Evolutionary conservation across 2,113 vertebrate genomes (phyloP).

Genomic region (Raja brachyura): DNA sequence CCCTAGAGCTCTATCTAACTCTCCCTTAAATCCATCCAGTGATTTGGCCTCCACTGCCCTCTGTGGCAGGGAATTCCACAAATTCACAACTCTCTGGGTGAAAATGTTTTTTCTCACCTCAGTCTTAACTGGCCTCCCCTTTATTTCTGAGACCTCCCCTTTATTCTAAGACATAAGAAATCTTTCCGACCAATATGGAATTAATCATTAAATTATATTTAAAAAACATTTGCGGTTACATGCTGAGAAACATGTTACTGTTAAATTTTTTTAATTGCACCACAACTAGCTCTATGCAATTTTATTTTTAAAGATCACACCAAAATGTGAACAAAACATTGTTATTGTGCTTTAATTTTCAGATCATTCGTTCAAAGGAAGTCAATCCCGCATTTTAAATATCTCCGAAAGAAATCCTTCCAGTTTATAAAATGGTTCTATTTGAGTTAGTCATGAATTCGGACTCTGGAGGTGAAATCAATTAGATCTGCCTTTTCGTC

Average conservation of each 20-base stretch:
- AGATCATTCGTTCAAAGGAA: background rate
- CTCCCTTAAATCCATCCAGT: no score
- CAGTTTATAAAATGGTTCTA: background rate
- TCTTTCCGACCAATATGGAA: background rate
- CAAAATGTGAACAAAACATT: background rate
- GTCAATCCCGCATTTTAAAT: background rate
- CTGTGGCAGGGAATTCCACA: no score
- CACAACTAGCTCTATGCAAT: constrained; percentile 53
- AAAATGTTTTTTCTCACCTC: no score
- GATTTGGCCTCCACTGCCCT: no score
- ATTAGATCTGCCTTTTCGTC: constrained; percentile 65
- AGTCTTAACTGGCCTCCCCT: no score
- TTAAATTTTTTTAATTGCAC: constrained; percentile 32
- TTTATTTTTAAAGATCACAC: constrained; percentile 42
- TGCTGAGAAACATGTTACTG: constrained; percentile 45
- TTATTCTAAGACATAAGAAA: no score
- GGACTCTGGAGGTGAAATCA: constrained; percentile 67
- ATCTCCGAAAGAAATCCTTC: background rate
- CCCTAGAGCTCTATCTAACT: no score
- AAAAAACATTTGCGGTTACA: constrained; percentile 48
- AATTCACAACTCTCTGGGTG: no score
- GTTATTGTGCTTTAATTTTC: background rate
- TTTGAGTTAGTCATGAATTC: constrained; percentile 56
- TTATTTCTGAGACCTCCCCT: no score
- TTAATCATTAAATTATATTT: background rate